Conservation (phyloP, 1,140 invertebrate genomes). For the Euwallacea similis region DNA sequence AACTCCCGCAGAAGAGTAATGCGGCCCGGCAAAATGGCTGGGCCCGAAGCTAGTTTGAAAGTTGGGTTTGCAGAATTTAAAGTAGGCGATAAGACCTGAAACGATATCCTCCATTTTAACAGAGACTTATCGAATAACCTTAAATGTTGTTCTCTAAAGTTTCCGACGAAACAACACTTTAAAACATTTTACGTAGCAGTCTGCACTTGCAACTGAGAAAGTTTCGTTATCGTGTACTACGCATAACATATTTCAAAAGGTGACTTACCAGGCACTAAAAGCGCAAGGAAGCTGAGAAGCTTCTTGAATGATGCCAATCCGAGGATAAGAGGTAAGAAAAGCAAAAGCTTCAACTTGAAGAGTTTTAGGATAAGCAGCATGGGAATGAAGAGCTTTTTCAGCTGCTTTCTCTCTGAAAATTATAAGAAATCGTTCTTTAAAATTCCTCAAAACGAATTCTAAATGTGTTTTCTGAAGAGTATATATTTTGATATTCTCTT, state of each 20-base stretch:
- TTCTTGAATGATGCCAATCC: constrained; percentile 83
- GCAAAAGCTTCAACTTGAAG: constrained; percentile 78
- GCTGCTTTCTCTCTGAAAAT: constrained; percentile 69
- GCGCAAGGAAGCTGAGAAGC: constrained; percentile 73
- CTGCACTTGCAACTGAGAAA: too few relatives aligned
- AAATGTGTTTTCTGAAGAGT: too few relatives aligned
- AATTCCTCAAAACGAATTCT: too few relatives aligned
- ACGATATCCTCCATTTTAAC: constrained; percentile 10
- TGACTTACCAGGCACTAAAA: constrained; percentile 66
- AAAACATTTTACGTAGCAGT: too few relatives aligned
- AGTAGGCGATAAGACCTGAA: constrained; percentile 69
- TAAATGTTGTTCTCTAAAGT: constrained; percentile 4
- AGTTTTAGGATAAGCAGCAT: constrained; percentile 78
- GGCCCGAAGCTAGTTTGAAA: constrained; percentile 55
- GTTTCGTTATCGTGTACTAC: too few relatives aligned
- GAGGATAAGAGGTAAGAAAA: constrained; percentile 78
- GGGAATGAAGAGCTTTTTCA: constrained; percentile 81
- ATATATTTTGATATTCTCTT: too few relatives aligned
- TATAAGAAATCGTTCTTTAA: too few relatives aligned
- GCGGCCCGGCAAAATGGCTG: constrained; percentile 57
- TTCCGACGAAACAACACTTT: background rate
- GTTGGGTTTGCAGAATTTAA: constrained; percentile 72
- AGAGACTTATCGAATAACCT: background rate
- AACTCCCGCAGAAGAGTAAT: constrained; percentile 65
- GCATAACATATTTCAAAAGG: too few relatives aligned